Base-by-base conservation (phyloP, 2,888 invertebrate genomes). In the Euproctis similis region DNA sequence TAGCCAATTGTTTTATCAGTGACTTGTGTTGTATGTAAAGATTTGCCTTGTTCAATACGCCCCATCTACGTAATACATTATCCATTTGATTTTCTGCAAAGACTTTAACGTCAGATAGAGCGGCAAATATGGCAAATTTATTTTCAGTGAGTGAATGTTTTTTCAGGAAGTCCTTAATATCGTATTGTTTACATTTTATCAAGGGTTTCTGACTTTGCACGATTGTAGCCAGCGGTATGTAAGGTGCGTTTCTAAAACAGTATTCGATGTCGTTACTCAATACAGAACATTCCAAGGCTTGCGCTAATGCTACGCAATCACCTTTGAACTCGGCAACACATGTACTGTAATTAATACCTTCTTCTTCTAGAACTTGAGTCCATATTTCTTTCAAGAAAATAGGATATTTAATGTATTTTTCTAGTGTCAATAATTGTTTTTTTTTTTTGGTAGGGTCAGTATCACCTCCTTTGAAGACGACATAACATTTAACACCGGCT, bases 381-480 rank as follows among this genome's bases (percentile, higher is more conserved):
- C 40, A 51, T 1, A 55, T 36, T 2, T 56, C 45, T 19, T 45
- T 58, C 28, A 40, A 34, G 4, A 68, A 41, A 3, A 57, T 8
- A 13, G 27, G 27, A 13, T 18, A 1, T 1, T 5, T 9, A n/a
- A n/a, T n/a, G n/a, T n/a, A n/a, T n/a, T n/a, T n/a, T n/a, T n/a
- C n/a, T n/a, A n/a, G n/a, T n/a, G n/a, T n/a, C n/a, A n/a, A n/a
- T n/a, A n/a, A 21, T 10, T 25, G n/a, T n/a, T n/a, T n/a, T n/a
- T n/a, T n/a, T 0, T 10, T 4, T 12, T 22, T 16, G 8, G 23
- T 26, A 1, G 21, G 6, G 4, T 14, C 19, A 8, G 29, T 10
- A 14, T 58, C 45, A 1, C 64, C 59, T 2, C 67, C 64, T 47
- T 69, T 59, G 21, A 70, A 53, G 8, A 71, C 26, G 13, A 65